Conservation (phyloP, 2,888 invertebrate species). For the Chymomyza procnemis region DNA sequence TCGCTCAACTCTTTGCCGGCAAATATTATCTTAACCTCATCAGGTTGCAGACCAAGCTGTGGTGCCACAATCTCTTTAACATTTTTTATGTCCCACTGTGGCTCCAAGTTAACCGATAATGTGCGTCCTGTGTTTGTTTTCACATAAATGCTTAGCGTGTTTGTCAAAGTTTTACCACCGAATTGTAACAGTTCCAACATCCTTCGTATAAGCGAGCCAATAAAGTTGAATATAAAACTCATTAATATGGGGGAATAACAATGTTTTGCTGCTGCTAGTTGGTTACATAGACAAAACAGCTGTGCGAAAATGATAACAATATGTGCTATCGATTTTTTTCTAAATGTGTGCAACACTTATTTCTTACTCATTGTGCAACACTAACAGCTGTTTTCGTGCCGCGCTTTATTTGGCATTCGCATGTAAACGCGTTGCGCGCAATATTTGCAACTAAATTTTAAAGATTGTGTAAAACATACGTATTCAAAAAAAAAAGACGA, state of each 20-base stretch:
- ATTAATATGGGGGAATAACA: slow-evolving; percentile 68
- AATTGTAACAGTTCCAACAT: slow-evolving; percentile 84
- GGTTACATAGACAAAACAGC: background rate
- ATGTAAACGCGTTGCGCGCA: slow-evolving; percentile 17
- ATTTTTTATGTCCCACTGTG: slow-evolving; percentile 86
- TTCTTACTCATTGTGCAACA: slow-evolving; percentile 31
- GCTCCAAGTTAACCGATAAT: slow-evolving; percentile 84
- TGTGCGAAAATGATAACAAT: background rate
- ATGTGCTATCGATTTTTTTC: background rate
- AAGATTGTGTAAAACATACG: slow-evolving; percentile 1
- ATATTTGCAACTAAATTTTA: background rate
- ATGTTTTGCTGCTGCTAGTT: background rate
- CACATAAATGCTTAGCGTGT: slow-evolving; percentile 83
- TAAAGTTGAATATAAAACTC: slow-evolving; percentile 81
- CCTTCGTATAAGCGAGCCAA: slow-evolving; percentile 81
- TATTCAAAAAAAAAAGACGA: background rate
- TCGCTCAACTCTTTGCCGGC: slow-evolving; percentile 88
- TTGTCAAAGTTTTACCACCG: slow-evolving; percentile 81
- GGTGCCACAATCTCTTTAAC: slow-evolving; percentile 86
- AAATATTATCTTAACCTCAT: slow-evolving; percentile 88
- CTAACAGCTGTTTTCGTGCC: slow-evolving; percentile 14
- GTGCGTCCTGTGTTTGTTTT: slow-evolving; percentile 85
- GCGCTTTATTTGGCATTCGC: slow-evolving; percentile 31
- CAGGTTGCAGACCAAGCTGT: slow-evolving; percentile 83
- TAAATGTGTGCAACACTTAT: background rate